Conservation (phyloP, 2,888 invertebrate species). For the Dryocosmus kuriphilus region DNA sequence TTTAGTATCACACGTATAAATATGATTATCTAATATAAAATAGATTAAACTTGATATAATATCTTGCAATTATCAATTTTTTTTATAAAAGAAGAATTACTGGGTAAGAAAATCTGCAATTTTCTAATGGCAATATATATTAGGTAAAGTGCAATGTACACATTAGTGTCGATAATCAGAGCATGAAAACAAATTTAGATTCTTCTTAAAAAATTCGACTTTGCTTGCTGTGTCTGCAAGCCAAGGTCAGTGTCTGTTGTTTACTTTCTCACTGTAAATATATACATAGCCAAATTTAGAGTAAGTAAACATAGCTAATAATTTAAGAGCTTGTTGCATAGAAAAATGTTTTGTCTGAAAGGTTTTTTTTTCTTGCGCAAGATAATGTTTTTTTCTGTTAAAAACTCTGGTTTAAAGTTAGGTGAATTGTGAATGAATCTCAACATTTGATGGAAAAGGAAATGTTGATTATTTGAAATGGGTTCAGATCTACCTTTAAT, state of each 20-base stretch:
- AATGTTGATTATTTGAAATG: too few relatives aligned
- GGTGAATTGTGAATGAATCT: background rate
- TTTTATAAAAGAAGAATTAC: background rate
- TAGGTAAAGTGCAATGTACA: conserved; percentile 2
- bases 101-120: background rate
- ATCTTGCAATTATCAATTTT: background rate
- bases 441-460: too few relatives aligned
- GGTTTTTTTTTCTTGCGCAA: too few relatives aligned
- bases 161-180: background rate
- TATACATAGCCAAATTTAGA: too few relatives aligned
- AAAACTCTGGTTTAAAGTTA: background rate
- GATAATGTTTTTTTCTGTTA: background rate
- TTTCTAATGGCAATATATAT: background rate
- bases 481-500: too few relatives aligned
- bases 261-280: background rate
- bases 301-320: too few relatives aligned
- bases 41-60: background rate
- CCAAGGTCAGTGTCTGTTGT: background rate
- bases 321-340: background rate
- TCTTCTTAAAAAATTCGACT: background rate
- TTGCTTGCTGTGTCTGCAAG: background rate
- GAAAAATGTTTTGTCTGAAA: background rate
- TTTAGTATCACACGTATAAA: too few relatives aligned
- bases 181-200: background rate
- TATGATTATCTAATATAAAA: too few relatives aligned